These are phyloP conservation scores for Acronicta aceris DNA, from an alignment of 2,888 invertebrate species.

Conservation along the genomic window DNA sequence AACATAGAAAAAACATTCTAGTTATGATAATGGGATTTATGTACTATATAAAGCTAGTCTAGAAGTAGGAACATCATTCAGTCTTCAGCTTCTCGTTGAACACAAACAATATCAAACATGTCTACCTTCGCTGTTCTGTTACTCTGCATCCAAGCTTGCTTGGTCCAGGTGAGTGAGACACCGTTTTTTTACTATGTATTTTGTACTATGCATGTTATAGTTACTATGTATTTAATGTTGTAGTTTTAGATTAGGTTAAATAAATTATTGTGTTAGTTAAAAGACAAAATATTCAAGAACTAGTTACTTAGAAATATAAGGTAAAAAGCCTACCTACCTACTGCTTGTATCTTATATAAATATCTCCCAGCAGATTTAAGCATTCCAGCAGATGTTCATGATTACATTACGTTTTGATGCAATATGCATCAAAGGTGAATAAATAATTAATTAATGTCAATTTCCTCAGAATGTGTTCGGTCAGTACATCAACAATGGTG, in stretches of 20 bases:
- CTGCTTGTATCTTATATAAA: no score
- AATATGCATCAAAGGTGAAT: no score
- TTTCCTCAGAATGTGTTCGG: constrained; percentile 5
- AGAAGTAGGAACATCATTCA: constrained; percentile 12
- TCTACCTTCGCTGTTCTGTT: constrained; percentile 43
- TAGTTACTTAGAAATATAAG: no score
- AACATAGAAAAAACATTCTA: background rate
- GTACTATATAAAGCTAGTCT: constrained; percentile 8
- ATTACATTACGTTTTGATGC: no score
- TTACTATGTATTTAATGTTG: no score
- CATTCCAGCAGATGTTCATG: no score
- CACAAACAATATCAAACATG: constrained; percentile 33
- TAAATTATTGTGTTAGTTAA: no score
- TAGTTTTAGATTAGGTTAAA: no score
- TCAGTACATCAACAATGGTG: background rate
- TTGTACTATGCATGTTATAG: no score
- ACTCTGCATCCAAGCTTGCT: constrained; percentile 52
- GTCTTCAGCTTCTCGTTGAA: constrained; percentile 26
- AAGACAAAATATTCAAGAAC: no score
- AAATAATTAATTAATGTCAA: background rate
- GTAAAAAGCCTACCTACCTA: no score
- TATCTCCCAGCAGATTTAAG: no score
- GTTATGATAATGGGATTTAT: background rate
- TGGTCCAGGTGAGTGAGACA: constrained; percentile 38
- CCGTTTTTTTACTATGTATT: background rate